Evolutionary conservation across 1,140 invertebrate species (phyloP).

Genomic region (Thalassaphorura encarpata): DNA sequence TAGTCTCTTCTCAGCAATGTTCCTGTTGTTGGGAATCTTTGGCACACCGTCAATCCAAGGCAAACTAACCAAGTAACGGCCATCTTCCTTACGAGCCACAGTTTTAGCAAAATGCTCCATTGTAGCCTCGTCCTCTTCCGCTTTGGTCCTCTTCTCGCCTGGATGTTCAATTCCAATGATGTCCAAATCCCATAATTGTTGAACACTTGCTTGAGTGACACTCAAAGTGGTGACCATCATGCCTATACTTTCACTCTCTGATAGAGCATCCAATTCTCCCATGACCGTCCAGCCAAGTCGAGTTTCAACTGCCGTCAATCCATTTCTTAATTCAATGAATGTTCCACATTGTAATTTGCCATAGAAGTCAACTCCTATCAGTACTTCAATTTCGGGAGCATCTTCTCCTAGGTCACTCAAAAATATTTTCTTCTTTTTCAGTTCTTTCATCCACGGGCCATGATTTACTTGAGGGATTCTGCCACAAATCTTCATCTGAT

Average conservation of each 20-base stretch:
- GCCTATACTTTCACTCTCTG: background rate
- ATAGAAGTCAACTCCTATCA: constrained; percentile 9
- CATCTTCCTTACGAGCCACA: constrained; percentile 29
- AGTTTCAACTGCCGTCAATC: constrained; percentile 6
- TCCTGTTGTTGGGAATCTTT: constrained; percentile 28
- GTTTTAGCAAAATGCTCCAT: constrained; percentile 33
- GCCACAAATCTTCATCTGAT: background rate
- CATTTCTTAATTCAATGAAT: background rate
- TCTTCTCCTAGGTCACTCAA: background rate
- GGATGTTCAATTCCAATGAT: constrained; percentile 37
- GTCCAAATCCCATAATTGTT: constrained; percentile 37
- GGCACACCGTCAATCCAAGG: constrained; percentile 34
- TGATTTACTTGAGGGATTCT: background rate
- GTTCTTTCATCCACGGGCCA: background rate
- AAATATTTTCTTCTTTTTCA: background rate
- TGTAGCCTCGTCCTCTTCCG: constrained; percentile 28
- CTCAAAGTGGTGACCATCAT: constrained; percentile 6
- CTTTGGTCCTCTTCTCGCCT: constrained; percentile 28
- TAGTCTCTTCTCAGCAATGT: constrained; percentile 25
- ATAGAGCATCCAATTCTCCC: background rate
- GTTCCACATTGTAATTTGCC: constrained; percentile 8
- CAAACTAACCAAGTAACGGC: constrained; percentile 34
- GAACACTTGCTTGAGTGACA: constrained; percentile 19
- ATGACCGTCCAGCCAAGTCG: constrained; percentile 7
- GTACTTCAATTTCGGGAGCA: background rate